Percentiles rank a stretch among this genome's conserved stretches.
Evolutionary conservation across 2,888 invertebrate genomes (phyloP).

Genomic region (Tridacna gigas): DNA sequence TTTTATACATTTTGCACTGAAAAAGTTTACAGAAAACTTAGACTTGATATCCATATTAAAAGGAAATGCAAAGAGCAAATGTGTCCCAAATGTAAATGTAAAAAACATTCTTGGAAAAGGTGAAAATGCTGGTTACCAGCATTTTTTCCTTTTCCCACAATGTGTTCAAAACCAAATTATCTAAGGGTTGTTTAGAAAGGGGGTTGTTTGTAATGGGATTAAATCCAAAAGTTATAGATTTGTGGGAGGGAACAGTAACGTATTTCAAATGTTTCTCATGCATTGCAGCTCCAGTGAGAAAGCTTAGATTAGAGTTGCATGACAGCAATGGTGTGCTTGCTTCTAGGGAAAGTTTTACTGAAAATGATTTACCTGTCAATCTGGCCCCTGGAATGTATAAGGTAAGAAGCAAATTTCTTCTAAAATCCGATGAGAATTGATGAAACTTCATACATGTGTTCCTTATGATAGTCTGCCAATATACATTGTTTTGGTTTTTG

Average conservation of each 20-base stretch:
- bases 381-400: slow-evolving; percentile 43
- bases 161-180: neutral
- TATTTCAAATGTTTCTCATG: too few relatives aligned
- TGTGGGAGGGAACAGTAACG: too few relatives aligned
- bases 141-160: neutral
- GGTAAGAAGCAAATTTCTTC: slow-evolving; percentile 24
- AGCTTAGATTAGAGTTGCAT: slow-evolving; percentile 25
- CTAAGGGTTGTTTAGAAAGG: neutral
- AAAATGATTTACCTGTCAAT: neutral
- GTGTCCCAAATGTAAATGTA: too few relatives aligned
- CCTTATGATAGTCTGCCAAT: too few relatives aligned
- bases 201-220: neutral
- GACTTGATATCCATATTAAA: too few relatives aligned
- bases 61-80: too few relatives aligned
- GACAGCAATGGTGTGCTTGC: neutral
- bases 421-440: too few relatives aligned
- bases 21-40: too few relatives aligned
- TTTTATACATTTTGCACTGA: too few relatives aligned
- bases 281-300: slow-evolving; percentile 44
- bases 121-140: neutral
- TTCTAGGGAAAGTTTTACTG: neutral
- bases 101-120: neutral
- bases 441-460: too few relatives aligned
- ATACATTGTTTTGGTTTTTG: too few relatives aligned
- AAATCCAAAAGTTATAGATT: too few relatives aligned